A percentile compares a stretch with the other conserved stretches of the same genome.
Conservation (phyloP, 1,140 invertebrate genomes). For the Ooceraea biroi region DNA sequence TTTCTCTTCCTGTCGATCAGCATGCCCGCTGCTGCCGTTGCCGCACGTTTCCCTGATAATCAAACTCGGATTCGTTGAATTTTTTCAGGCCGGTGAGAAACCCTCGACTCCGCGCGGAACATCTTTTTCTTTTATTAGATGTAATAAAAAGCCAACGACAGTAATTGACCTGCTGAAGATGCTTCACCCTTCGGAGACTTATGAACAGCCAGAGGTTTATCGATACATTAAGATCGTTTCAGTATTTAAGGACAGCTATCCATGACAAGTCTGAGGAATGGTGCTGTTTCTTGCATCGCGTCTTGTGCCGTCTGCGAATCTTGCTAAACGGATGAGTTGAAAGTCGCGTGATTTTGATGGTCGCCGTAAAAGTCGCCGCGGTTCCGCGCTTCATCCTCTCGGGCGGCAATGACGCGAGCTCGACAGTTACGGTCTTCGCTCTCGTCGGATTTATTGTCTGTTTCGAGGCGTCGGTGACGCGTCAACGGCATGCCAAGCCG, state of each 20-base stretch:
- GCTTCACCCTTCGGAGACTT: too few relatives aligned
- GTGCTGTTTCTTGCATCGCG: neutral
- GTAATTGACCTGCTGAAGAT: neutral
- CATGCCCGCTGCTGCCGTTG: neutral
- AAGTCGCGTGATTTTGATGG: constrained; percentile 31
- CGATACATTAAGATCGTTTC: neutral
- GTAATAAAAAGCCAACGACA: neutral
- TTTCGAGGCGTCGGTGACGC: constrained; percentile 70
- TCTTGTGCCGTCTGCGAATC: neutral
- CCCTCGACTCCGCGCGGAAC: neutral
- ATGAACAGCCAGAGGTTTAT: too few relatives aligned
- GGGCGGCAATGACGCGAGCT: neutral
- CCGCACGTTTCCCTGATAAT: constrained; percentile 40
- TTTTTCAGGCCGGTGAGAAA: constrained; percentile 1
- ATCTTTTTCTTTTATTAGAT: neutral
- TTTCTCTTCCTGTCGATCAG: neutral
- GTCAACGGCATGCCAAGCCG: constrained; percentile 63
- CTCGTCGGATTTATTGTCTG: constrained; percentile 66
- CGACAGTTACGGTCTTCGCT: constrained; percentile 55
- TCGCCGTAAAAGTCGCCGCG: constrained; percentile 38
- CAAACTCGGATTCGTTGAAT: constrained; percentile 29
- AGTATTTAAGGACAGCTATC: neutral
- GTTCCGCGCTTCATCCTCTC: constrained; percentile 11
- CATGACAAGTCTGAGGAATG: neutral
- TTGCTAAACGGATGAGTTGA: constrained; percentile 12